These are phyloP conservation scores for Neoseiulus cucumeris DNA, from an alignment of 1,140 invertebrate species.

Conservation along the genomic window DNA sequence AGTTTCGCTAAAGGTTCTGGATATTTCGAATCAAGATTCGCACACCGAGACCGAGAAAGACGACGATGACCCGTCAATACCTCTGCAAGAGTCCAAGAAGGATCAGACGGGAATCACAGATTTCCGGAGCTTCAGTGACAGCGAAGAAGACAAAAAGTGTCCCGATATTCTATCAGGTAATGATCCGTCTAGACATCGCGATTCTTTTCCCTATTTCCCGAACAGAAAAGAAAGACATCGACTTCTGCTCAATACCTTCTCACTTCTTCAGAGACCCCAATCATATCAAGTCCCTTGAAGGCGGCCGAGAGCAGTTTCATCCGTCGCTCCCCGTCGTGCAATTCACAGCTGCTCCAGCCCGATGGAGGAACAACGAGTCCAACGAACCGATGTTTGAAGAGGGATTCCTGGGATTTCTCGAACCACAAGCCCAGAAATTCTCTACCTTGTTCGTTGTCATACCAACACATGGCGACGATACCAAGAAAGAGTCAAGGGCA, in stretches of 20 bases:
- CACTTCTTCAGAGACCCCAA: background rate
- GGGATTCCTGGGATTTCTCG: constrained; percentile 1
- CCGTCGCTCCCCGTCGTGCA: background rate
- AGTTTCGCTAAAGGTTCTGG: background rate
- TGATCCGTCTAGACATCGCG: background rate
- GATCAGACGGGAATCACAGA: background rate
- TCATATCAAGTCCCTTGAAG: background rate
- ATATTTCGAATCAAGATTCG: background rate
- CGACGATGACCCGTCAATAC: background rate
- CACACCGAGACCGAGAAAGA: background rate
- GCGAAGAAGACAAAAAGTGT: background rate
- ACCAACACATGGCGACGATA: background rate
- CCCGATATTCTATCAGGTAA: background rate
- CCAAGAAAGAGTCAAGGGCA: background rate
- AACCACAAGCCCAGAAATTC: background rate
- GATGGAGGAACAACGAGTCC: background rate
- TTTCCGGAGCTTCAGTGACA: background rate
- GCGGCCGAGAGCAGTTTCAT: background rate
- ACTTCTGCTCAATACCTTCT: background rate
- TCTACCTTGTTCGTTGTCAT: background rate
- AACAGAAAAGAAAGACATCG: background rate
- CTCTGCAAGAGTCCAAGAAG: background rate
- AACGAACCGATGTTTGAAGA: background rate
- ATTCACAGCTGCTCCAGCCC: background rate
- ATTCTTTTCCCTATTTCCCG: background rate